These are phyloP conservation scores for Cynaeus angustus DNA, from an alignment of 2,888 invertebrate genomes.

Conservation along the genomic window DNA sequence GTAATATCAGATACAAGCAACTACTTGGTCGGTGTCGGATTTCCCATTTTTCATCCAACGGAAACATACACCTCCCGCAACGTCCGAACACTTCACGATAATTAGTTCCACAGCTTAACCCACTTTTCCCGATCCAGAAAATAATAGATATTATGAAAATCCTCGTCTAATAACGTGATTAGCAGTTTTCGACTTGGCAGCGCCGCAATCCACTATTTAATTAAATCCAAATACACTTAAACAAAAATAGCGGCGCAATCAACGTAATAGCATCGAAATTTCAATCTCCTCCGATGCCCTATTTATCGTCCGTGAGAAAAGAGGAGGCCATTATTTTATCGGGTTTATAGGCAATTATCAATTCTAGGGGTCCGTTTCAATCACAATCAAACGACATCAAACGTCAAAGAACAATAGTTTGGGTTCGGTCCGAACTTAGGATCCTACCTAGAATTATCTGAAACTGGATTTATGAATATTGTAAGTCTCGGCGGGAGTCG, in stretches of 20 bases:
- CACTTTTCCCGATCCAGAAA: constrained; percentile 3
- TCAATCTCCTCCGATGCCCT: background rate
- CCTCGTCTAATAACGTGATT: background rate
- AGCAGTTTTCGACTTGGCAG: constrained; percentile 16
- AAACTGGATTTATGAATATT: constrained; percentile 52
- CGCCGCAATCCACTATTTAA: constrained; percentile 13
- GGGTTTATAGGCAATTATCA: constrained; percentile 58
- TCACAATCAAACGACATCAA: constrained; percentile 62
- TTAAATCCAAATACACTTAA: constrained; percentile 19
- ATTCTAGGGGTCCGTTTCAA: constrained; percentile 60
- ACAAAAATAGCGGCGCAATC: constrained; percentile 26
- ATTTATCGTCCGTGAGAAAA: background rate
- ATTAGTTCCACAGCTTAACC: constrained; percentile 16
- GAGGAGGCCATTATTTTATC: background rate
- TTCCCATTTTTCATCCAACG: constrained; percentile 14
- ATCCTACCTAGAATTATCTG: constrained; percentile 49
- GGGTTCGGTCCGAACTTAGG: constrained; percentile 47
- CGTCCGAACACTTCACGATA: background rate
- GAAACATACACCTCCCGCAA: no score
- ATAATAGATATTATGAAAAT: background rate
- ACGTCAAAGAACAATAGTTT: constrained; percentile 59
- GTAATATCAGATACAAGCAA: constrained; percentile 11
- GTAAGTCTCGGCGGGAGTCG: constrained; percentile 54
- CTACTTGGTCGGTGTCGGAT: background rate
- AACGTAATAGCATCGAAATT: constrained; percentile 20